Evolutionary conservation across 2,797 vertebrate species (phyloP).

Genomic region (Tenualosa ilisha): DNA sequence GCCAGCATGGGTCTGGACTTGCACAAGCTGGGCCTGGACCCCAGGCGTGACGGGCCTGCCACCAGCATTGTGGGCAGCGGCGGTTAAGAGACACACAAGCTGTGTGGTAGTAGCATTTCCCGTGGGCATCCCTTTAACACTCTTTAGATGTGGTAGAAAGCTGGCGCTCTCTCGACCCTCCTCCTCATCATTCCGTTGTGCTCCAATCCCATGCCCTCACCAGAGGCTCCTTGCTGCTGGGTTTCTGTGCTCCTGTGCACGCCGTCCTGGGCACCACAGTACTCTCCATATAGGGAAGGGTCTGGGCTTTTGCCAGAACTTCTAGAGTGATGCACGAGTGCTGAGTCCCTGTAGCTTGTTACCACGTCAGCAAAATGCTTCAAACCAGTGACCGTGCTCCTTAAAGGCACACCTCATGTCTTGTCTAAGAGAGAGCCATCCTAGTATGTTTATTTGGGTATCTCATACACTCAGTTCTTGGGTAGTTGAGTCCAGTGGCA

Average conservation of each 20-base stretch:
- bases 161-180: not conserved
- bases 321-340: conserved; percentile 11
- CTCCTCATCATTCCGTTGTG: conserved; percentile 23
- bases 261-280: not conserved
- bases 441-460: not conserved
- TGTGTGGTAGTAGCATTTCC: not conserved
- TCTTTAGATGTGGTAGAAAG: not conserved
- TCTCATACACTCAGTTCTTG: not conserved
- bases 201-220: not conserved
- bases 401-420: not conserved
- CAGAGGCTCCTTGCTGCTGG: not conserved
- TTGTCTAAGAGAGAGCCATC: conserved; percentile 10
- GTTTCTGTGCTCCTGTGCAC: not conserved
- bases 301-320: not conserved
- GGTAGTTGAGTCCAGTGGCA: not conserved
- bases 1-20: conserved; percentile 79
- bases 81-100: conserved; percentile 64
- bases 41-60: conserved; percentile 67
- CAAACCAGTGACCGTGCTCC: not conserved
- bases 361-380: not conserved
- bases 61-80: conserved; percentile 74
- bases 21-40: conserved; percentile 74
- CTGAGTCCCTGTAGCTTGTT: conserved; percentile 3
- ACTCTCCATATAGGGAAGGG: not conserved
- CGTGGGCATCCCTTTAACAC: not conserved